Conservation (phyloP, 2,113 vertebrate species). For the Acinonyx jubatus region DNA sequence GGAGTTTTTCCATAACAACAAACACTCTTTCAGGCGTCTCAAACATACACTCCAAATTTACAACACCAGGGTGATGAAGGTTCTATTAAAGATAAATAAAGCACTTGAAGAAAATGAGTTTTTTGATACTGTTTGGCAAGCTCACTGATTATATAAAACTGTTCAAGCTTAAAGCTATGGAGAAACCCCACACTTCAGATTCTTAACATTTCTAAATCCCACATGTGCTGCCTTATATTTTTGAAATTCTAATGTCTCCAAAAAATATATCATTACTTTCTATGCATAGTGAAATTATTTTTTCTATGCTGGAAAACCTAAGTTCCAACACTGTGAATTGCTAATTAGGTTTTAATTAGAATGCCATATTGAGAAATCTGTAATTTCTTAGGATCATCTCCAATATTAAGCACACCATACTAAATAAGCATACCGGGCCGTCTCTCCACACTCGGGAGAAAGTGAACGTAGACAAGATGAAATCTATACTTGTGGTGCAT, state of each 20-base stretch:
- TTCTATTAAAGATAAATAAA: conserved; percentile 90
- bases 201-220: conserved; percentile 76
- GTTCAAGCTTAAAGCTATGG: conserved; percentile 62
- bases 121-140: conserved; percentile 70
- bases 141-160: conserved; percentile 68
- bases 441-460: neutral
- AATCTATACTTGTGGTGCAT: neutral
- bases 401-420: conserved; percentile 60
- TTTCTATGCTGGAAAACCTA: conserved; percentile 50
- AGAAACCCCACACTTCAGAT: conserved; percentile 66
- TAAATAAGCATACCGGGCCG: neutral
- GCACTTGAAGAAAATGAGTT: conserved; percentile 79
- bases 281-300: conserved; percentile 64
- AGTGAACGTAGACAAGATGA: neutral
- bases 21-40: conserved; percentile 98
- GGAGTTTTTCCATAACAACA: conserved; percentile 99
- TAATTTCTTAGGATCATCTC: conserved; percentile 62
- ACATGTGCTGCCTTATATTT: conserved; percentile 75
- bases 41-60: conserved; percentile 99
- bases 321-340: conserved; percentile 65
- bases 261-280: conserved; percentile 73
- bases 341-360: conserved; percentile 77
- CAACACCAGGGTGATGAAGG: conserved; percentile 96
- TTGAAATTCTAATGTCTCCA: conserved; percentile 69
- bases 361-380: conserved; percentile 66